Evolutionary conservation across 2,797 vertebrate species (phyloP), one percentile per base, ranked within the genome.

Genomic region (Zalophus californianus): DNA sequence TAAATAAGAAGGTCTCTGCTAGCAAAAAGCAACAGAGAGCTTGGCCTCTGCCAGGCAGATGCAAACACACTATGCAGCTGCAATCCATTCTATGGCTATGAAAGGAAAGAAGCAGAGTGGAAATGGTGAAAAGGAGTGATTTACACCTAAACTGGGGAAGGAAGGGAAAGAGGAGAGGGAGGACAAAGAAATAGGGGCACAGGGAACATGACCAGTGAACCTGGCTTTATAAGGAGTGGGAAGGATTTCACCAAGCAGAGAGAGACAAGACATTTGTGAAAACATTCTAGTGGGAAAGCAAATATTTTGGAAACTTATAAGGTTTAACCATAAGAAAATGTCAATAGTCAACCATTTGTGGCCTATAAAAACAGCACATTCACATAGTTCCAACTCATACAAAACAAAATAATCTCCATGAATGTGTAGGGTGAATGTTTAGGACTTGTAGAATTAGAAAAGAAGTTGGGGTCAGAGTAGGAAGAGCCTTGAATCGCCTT

Each of bases 401-500:
- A 77, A 95, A 92, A 58, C 73, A 50, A 77, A 75, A 75, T 48
- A 84, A 86, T 93, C 6, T 10, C 4, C 16, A 13, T 21, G n/a
- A 25, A 16, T 78, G 16, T 66, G 25, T 66, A 66, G 29, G 8
- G 29, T 64, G 11, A 90, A 78, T 77, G 41, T 60, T 82, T 60
- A 75, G 10, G 11, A 86, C 29, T 82, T 79, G 2, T 21, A 82
- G 5, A 92, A 27, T 52, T 85, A 95, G 54, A 73, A 50, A 89
- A 86, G 32, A 29, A 44, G 27, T 38, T 90, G 29, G 20, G 3
- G 13, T 72, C 25, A 84, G 9, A 83, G 29, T 77, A 60, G 32
- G 10, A 96, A 87, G 50, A 91, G 60, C 32, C 44, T 94, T 80
- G 11, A 90, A 72, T 32, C 86, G 41, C 44, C 68, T 84, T 83